These are phyloP conservation scores for Typhlichthys subterraneus DNA, from an alignment of 2,797 vertebrate species.

Conservation along the genomic window DNA sequence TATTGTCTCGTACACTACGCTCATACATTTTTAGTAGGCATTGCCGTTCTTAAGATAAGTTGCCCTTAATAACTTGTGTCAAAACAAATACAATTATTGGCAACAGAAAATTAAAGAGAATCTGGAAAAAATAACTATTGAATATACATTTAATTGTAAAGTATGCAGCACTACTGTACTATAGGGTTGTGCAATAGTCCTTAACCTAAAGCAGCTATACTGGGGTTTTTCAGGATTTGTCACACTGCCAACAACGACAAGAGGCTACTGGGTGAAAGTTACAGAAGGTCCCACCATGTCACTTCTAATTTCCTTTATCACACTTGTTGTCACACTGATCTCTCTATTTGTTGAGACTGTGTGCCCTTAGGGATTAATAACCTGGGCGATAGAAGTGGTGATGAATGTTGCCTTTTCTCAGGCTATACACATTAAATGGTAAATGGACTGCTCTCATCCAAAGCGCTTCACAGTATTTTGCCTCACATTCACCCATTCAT, in stretches of 20 bases:
- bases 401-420: too few species aligned
- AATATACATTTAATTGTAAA: too few species aligned
- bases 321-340: slow-evolving; percentile 35
- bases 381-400: slow-evolving; percentile 46
- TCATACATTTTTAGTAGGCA: background rate
- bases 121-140: too few species aligned
- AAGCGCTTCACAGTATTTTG: too few species aligned
- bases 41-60: background rate
- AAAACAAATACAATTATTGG: background rate
- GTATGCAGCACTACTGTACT: too few species aligned
- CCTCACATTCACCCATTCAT: too few species aligned
- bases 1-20: slow-evolving; percentile 44
- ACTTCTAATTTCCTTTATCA: slow-evolving; percentile 62
- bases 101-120: too few species aligned
- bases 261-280: slow-evolving; percentile 22
- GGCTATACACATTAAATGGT: too few species aligned
- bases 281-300: slow-evolving; percentile 40
- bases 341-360: slow-evolving; percentile 53
- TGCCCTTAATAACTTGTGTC: background rate
- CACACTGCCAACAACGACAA: slow-evolving; percentile 4
- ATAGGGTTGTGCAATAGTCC: too few species aligned
- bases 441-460: too few species aligned
- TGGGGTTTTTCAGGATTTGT: slow-evolving; percentile 18
- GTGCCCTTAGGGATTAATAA: slow-evolving; percentile 55
- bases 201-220: background rate